phyloP scores from a whole-genome alignment of 2,888 invertebrate genomes.

The Monoplex corrugatus region DNA sequence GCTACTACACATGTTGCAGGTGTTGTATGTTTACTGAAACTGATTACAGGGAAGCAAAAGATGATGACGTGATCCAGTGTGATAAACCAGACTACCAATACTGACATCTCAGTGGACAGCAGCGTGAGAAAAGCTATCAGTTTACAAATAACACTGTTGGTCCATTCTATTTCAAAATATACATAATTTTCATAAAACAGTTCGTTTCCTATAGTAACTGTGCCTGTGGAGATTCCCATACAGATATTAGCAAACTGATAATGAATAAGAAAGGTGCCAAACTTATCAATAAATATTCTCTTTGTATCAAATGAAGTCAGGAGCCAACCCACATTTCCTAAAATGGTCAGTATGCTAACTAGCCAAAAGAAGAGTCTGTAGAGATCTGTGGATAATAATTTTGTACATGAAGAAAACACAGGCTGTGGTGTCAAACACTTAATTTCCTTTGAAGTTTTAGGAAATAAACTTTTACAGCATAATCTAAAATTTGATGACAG shows the following conservation, averaged over 20 bases:
- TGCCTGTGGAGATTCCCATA: background rate
- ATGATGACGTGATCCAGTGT: background rate
- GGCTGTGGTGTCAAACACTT: background rate
- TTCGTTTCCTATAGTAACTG: background rate
- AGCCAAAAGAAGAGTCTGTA: background rate
- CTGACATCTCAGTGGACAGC: background rate
- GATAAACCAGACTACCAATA: background rate
- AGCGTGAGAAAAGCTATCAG: background rate
- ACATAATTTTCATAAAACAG: background rate
- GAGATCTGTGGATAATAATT: background rate
- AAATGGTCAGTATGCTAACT: background rate
- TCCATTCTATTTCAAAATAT: background rate
- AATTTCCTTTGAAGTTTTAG: background rate
- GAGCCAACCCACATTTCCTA: background rate
- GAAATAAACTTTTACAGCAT: background rate
- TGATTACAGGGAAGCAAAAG: background rate
- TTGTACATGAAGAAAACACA: background rate
- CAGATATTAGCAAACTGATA: background rate
- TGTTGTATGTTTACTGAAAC: background rate
- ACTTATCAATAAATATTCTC: background rate
- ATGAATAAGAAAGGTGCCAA: background rate
- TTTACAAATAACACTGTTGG: background rate
- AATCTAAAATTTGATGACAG: background rate
- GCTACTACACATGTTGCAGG: background rate
- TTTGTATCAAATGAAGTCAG: background rate